phyloP scores from a whole-genome alignment of 2,797 vertebrate species.

The Mormyrus hasselquistii region DNA sequence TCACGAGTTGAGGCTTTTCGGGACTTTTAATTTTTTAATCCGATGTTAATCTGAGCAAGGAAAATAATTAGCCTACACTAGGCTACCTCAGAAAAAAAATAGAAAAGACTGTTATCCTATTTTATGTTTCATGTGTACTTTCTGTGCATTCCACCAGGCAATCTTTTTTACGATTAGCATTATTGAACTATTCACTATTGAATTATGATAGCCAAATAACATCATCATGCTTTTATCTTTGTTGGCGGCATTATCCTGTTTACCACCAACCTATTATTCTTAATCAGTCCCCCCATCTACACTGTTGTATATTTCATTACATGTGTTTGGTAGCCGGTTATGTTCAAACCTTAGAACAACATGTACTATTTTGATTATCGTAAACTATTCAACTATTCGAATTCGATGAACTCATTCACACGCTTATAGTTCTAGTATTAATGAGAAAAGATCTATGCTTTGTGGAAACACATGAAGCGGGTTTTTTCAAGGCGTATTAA shows the following conservation, averaged over 20 bases:
- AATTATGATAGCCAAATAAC: background rate
- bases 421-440: background rate
- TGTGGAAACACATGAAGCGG: background rate
- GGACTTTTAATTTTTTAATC: background rate
- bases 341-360: background rate
- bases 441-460: background rate
- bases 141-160: background rate
- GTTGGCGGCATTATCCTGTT: background rate
- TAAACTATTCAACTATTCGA: background rate
- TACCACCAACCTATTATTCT: background rate
- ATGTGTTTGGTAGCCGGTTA: background rate
- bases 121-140: background rate
- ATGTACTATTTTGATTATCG: background rate
- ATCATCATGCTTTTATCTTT: background rate
- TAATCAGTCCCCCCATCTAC: background rate
- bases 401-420: background rate
- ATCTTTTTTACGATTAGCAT: background rate
- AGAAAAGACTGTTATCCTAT: background rate
- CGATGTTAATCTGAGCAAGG: background rate
- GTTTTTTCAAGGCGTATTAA: background rate
- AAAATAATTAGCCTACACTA: background rate
- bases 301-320: background rate
- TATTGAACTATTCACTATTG: background rate
- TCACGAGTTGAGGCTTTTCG: background rate
- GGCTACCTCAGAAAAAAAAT: background rate